Evolutionary conservation across 2,797 vertebrate species (phyloP).

Genomic region (Eurystomus glaucurus): DNA sequence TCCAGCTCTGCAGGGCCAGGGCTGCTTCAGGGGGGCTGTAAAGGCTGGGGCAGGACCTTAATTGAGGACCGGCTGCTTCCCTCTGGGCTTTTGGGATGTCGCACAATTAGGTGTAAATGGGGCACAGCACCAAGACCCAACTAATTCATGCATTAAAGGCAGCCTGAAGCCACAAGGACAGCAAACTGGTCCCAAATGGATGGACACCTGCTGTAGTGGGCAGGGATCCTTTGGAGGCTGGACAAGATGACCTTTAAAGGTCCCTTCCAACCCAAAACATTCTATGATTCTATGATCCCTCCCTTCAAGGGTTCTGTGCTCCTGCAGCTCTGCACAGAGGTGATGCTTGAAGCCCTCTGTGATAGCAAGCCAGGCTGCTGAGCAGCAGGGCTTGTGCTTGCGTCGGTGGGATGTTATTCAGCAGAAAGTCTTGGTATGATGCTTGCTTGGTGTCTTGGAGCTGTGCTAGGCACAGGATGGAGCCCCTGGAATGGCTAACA

Average conservation of each 20-base stretch:
- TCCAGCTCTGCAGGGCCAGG: background rate
- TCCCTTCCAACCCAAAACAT: background rate
- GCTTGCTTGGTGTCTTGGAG: background rate
- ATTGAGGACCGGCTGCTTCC: fast-evolving
- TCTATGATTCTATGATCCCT: background rate
- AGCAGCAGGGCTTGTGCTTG: background rate
- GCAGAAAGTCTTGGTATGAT: background rate
- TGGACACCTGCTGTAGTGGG: fast-evolving
- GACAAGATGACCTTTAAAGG: background rate
- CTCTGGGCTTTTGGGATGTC: background rate
- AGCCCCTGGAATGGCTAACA: background rate
- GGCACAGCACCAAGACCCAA: background rate
- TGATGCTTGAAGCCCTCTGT: fast-evolving
- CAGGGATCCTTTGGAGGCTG: background rate
- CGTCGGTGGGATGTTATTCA: fast-evolving
- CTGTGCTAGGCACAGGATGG: fast-evolving
- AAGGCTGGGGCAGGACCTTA: background rate
- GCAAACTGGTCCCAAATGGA: background rate
- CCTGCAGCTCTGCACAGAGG: background rate
- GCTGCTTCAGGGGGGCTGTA: background rate
- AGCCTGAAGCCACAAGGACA: background rate
- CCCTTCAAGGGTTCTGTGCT: background rate
- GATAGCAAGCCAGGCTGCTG: background rate
- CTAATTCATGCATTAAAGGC: background rate
- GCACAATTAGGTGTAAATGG: background rate